A percentile compares a stretch with the other conserved stretches of the same genome.
Evolutionary conservation across 2,888 invertebrate species (phyloP).

Genomic region (Lissocephala sabroskyi): DNA sequence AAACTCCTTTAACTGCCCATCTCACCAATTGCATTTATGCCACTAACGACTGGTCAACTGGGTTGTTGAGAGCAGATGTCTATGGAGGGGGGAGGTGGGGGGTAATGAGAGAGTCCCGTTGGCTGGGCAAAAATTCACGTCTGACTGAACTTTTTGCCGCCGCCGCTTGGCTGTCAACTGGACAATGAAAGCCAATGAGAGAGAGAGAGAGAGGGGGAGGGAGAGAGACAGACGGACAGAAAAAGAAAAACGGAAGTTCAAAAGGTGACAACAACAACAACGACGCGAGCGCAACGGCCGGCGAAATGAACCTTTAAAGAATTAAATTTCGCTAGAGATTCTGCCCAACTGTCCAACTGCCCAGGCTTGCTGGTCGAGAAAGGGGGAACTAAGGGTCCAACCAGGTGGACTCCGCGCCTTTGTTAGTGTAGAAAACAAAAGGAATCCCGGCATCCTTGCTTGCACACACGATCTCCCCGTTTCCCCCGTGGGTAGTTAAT

Average conservation of each 20-base stretch:
- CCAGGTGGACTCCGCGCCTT: neutral
- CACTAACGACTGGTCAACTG: neutral
- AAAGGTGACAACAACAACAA: conserved; percentile 52
- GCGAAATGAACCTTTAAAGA: conserved; percentile 55
- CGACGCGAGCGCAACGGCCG: conserved; percentile 23
- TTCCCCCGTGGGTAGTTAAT: neutral
- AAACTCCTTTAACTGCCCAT: too few relatives aligned
- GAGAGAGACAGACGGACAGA: neutral
- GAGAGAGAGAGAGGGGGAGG: conserved; percentile 1
- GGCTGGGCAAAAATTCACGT: conserved; percentile 48
- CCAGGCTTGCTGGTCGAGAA: conserved; percentile 1
- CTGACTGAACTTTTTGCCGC: conserved; percentile 43
- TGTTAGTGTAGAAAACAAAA: neutral
- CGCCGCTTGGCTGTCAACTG: neutral
- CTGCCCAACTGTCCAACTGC: conserved; percentile 1
- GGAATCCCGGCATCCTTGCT: neutral
- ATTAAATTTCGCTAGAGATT: conserved; percentile 50
- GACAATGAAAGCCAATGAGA: conserved; percentile 1
- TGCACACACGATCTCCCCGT: neutral
- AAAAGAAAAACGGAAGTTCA: conserved; percentile 52
- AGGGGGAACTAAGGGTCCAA: neutral
- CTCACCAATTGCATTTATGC: too few relatives aligned
- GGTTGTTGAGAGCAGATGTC: too few relatives aligned
- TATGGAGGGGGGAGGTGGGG: conserved; percentile 10
- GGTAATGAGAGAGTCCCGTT: conserved; percentile 26